Evolutionary conservation across 2,797 vertebrate genomes (phyloP).

Genomic region (Vireo griseus): DNA sequence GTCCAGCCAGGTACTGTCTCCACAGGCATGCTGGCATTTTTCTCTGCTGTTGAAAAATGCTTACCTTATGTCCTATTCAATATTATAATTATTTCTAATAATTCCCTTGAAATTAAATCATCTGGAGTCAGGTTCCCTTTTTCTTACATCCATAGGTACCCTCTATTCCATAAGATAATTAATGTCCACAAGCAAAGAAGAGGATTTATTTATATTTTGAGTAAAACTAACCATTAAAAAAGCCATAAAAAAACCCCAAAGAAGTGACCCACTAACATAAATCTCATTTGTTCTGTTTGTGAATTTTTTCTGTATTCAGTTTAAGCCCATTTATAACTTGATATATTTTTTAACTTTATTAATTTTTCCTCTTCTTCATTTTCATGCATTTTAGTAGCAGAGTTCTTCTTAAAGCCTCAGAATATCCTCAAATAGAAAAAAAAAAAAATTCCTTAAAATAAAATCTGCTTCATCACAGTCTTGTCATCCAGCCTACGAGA

Average conservation of each 20-base stretch:
- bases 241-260: neutral
- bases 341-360: neutral
- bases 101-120: neutral
- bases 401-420: neutral
- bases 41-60: neutral
- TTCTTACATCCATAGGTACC: neutral
- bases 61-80: neutral
- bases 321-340: neutral
- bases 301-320: neutral
- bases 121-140: neutral
- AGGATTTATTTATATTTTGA: neutral
- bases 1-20: neutral
- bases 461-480: slow-evolving; percentile 44
- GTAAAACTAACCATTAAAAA: neutral
- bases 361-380: neutral
- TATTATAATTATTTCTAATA: neutral
- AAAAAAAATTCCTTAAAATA: slow-evolving; percentile 40
- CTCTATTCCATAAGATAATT: neutral
- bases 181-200: neutral
- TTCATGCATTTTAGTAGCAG: neutral
- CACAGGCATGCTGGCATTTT: neutral
- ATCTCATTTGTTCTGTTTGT: neutral
- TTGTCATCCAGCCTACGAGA: slow-evolving; percentile 33
- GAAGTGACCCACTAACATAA: neutral
- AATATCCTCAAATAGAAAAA: neutral